These are phyloP conservation scores for Saccostrea echinata DNA, from an alignment of 1,140 invertebrate genomes.

Conservation along the genomic window DNA sequence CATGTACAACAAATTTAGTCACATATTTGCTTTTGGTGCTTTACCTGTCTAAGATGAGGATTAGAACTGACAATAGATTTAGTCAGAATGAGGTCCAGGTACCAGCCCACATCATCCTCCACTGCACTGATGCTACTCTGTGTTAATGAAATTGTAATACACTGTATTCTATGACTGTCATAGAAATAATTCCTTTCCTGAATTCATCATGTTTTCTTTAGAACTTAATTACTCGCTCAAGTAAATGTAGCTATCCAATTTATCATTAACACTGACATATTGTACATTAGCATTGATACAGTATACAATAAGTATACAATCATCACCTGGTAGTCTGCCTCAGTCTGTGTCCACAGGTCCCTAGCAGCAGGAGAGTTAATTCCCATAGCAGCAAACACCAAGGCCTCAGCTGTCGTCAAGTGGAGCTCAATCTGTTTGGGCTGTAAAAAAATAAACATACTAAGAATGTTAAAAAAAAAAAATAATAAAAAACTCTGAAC, in stretches of 20 bases:
- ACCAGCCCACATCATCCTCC: slow-evolving; percentile 78
- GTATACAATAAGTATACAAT: no score
- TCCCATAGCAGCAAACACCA: slow-evolving; percentile 90
- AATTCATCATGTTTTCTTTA: no score
- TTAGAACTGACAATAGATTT: slow-evolving; percentile 86
- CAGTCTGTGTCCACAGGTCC: slow-evolving; percentile 87
- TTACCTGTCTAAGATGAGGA: slow-evolving; percentile 91
- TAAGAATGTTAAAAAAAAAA: neutral
- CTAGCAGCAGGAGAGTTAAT: slow-evolving; percentile 86
- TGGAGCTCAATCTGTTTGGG: slow-evolving; percentile 86
- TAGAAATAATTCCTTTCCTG: no score
- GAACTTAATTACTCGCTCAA: no score
- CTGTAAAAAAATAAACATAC: slow-evolving; percentile 63
- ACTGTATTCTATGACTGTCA: no score
- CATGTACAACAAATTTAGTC: no score
- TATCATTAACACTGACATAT: no score
- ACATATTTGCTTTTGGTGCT: neutral
- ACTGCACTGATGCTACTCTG: slow-evolving; percentile 38
- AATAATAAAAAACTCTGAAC: no score
- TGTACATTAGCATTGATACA: no score
- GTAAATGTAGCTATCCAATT: no score
- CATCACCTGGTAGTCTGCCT: slow-evolving; percentile 82
- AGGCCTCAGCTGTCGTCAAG: slow-evolving; percentile 91
- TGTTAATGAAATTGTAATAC: slow-evolving; percentile 52
- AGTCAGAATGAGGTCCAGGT: slow-evolving; percentile 87